A percentile compares a stretch with the other conserved stretches of the same genome.
Conservation (phyloP, 2,797 vertebrate genomes). For the Notolepis coatsorum region DNA sequence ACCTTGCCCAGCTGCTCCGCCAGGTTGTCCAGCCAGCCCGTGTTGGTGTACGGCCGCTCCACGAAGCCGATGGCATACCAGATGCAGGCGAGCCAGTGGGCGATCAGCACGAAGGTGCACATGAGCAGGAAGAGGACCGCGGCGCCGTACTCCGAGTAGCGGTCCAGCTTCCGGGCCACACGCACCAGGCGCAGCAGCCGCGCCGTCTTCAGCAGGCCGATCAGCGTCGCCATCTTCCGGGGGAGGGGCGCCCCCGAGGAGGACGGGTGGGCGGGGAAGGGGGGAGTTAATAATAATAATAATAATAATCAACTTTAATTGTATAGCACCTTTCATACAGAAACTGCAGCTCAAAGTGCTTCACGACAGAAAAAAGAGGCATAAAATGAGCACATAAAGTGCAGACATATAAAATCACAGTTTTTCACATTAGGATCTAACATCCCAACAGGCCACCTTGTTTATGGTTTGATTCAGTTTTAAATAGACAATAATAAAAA, state of each 20-base stretch:
- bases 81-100: conserved; percentile 98
- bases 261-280: not conserved
- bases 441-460: too few relatives aligned
- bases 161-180: conserved; percentile 94
- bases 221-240: conserved; percentile 95
- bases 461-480: too few relatives aligned
- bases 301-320: too few relatives aligned
- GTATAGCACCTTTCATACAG: too few relatives aligned
- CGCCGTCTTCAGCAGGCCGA: conserved; percentile 95
- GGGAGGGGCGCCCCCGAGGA: too few relatives aligned
- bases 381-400: too few relatives aligned
- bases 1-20: conserved; percentile 93
- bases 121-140: conserved; percentile 97
- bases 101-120: conserved; percentile 98
- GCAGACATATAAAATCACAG: too few relatives aligned
- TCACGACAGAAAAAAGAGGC: too few relatives aligned
- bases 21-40: conserved; percentile 96
- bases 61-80: conserved; percentile 98
- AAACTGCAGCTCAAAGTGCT: too few relatives aligned
- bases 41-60: conserved; percentile 95
- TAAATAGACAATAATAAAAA: too few relatives aligned
- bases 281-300: too few relatives aligned
- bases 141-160: conserved; percentile 95
- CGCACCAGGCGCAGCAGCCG: conserved; percentile 93
- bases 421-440: too few relatives aligned